Base-by-base conservation (phyloP, 92 coral and sea anemone species). In the Epizoanthus ramosus region DNA sequence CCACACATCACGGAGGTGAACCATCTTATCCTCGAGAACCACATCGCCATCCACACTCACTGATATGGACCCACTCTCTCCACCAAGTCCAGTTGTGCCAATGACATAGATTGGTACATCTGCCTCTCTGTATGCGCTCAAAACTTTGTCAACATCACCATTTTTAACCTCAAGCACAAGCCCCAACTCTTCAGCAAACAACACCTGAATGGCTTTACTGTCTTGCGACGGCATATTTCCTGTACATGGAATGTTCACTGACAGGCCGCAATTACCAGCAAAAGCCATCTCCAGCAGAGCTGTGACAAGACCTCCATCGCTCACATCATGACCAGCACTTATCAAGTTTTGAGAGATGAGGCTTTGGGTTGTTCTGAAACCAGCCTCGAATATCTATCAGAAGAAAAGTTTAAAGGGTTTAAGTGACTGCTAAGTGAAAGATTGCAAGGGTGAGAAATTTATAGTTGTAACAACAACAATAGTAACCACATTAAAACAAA, bases 181-280 rank as follows among this genome's bases (percentile, higher is more conserved):
- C 41, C 98, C 98, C 16, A 95, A 88, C 73, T 95, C 98, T 74
- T 95, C 98, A 10, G 98, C 94, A 80, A 95, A 95, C 83, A 95
- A 87, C 41, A 85, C 75, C 75, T 88, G 88, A 18, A 92, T 71
- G 35, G 89, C 85, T 59, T 88, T 84, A 71, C 75, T 80, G 31
- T 86, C 88, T 47, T 86, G 69, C 3, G 90, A 75, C 21, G 31
- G 77, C 41, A 80, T 67, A 56, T 57, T 45, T 45, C 84, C 84
- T 33, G 71, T 17, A 69, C 86, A 81, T 12, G 90, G 88, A 52
- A 95, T 80, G 57, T 93, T 76, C 54, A 88, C 85, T 15, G 85
- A 72, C 17, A 95, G 87, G 31, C 98, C 98, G 80, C 96, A 90
- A 74, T 95, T 95, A 10, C 98, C 98, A 68, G 98, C 94, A 84